A percentile compares a stretch with the other conserved stretches of the same genome.
Evolutionary conservation across 64 coral and sea anemone genomes (phyloP).

Genomic region (Actinia tenebrosa): DNA sequence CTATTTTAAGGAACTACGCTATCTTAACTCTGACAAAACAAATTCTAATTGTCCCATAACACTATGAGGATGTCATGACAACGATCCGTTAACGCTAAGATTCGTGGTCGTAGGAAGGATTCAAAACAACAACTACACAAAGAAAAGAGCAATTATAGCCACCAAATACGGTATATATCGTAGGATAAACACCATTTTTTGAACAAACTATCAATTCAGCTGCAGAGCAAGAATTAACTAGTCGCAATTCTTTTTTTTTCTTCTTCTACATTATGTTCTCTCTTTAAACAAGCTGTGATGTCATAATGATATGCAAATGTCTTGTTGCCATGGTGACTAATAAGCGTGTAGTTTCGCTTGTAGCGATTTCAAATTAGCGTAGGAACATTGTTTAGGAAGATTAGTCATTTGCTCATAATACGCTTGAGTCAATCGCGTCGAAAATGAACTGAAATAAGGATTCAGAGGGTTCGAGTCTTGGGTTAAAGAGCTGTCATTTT

Average conservation of each 20-base stretch:
- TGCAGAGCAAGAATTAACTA: no score
- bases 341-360: not conserved
- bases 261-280: no score
- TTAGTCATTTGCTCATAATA: not conserved
- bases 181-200: no score
- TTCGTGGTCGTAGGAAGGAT: no score
- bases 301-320: not conserved
- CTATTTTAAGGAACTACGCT: no score
- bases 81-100: no score
- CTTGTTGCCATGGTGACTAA: not conserved
- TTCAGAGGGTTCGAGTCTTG: not conserved
- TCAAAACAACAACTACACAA: not conserved
- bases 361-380: not conserved
- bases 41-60: not conserved
- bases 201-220: no score
- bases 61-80: no score
- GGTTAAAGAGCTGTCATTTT: not conserved
- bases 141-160: not conserved
- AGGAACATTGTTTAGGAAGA: not conserved
- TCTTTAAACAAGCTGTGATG: no score
- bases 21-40: not conserved
- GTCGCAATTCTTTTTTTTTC: no score
- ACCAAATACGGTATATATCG: no score
- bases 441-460: not conserved
- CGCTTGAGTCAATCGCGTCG: not conserved